Evolutionary conservation across 1,140 invertebrate species (phyloP), one percentile per base, ranked within the genome.

Genomic region (Aphaenogaster floridana): DNA sequence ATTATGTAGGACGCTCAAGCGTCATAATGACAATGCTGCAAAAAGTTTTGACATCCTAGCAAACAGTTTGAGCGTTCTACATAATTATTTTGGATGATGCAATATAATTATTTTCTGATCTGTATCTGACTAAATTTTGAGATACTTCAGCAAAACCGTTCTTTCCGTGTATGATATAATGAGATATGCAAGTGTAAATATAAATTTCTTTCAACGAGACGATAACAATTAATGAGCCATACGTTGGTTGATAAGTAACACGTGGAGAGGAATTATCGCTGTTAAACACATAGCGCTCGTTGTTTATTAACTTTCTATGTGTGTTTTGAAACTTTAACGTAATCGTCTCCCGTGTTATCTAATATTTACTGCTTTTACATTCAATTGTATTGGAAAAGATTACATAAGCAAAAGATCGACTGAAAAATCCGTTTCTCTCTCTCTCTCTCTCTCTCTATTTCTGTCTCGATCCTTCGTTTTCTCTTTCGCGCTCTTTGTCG

Each of bases 371-470:
- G 64, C 69, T 74, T 78, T 36, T 80, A 52, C 85, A 61, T 89
- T 45, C 39, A 78, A 88, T 88, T 91, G 76, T 79, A 84, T 83
- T 71, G 86, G 72, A 21, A 71, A 78, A 72, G 80, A 90, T 93
- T 92, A 90, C 89, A 88, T 91, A 92, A 92, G 72, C 66, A 34
- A 63, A 87, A 54, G 61, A 85, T 50, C 50, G 52, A 34, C 15
- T 66, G 66, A 71, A 86, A 86, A 87, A 85, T 89, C 66, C 57
- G 54, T 74, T 52, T 87, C 39, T 84, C 59, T 52, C 34, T 7
- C 34, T 28, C 42, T 45, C n/a, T 48, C n/a, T 48, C 64, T 68
- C n/a, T 21, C 0, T 61, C 21, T 45, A 11, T 68, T n/a, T 21
- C 42, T 45, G 9, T 15, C n/a, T 52, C 52, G 21, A 34, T 61